A percentile compares a stretch with the other conserved stretches of the same genome.
Conservation (phyloP, 2,888 invertebrate genomes). For the Mythimna loreyi region DNA sequence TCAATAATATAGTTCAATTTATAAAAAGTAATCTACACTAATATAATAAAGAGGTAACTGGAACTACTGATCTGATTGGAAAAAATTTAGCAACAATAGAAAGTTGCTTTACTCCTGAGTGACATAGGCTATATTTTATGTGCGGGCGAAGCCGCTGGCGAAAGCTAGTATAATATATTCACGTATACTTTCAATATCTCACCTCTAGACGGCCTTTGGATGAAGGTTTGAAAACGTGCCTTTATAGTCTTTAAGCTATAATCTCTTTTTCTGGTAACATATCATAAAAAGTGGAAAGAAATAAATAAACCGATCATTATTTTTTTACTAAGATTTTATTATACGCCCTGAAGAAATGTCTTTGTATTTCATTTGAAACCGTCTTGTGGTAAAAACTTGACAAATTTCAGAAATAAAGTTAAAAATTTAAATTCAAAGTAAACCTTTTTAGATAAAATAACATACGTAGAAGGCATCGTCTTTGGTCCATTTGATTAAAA, state of each 20-base stretch:
- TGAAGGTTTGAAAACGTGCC: slow-evolving; percentile 28
- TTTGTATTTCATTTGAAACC: slow-evolving; percentile 7
- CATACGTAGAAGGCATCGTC: not conserved
- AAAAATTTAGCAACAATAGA: no score
- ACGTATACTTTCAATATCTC: not conserved
- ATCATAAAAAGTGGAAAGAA: slow-evolving; percentile 40
- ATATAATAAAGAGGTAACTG: no score
- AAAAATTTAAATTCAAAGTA: slow-evolving; percentile 8
- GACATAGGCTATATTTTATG: no score
- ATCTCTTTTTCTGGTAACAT: slow-evolving; percentile 6
- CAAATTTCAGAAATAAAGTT: not conserved
- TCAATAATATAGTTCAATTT: no score
- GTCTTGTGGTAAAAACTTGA: slow-evolving; percentile 6
- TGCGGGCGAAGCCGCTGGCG: no score
- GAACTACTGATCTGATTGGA: no score
- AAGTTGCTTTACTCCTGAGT: no score
- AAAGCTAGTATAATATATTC: not conserved
- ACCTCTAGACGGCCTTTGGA: slow-evolving; percentile 59
- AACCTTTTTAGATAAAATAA: not conserved
- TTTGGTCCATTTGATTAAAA: slow-evolving; percentile 2
- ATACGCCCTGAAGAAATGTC: slow-evolving; percentile 3
- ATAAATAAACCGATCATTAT: slow-evolving; percentile 55
- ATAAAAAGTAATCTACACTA: no score
- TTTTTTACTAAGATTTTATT: slow-evolving; percentile 18
- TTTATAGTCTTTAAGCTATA: slow-evolving; percentile 46